Evolutionary conservation across 2,888 invertebrate genomes (phyloP), one percentile per base, ranked within the genome.

Genomic region (Rugalucina vietnamica): DNA sequence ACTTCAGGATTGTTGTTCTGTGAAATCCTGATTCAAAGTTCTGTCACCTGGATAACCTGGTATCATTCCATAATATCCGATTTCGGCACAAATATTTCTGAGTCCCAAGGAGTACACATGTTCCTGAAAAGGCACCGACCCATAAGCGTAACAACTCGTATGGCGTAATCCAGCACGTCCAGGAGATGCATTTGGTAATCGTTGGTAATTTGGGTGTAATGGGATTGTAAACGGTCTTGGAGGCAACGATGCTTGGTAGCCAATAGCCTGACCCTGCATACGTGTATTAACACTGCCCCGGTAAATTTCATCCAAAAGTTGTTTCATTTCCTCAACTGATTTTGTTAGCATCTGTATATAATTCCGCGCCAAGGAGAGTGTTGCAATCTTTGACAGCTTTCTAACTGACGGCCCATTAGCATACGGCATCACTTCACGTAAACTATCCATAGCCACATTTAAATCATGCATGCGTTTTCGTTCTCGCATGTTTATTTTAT

Each of bases 391-490:
- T 32, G 92, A 92, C n/a, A 93, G 81, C 82, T 92, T 93, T 24
- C 93, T 69, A 21, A 92, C 91, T 2, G 92, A 89, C 12, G 93
- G 93, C 4, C 91, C 91, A 79, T 89, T 88, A 34, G 90, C 89
- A 79, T 91, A 91, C 10, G 93, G 93, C 90, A 93, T 93, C 34
- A 93, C 93, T 24, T 93, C 92, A 5, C 94, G 87, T 36, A 94
- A 85, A 21, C 88, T 87, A 36, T 94, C 94, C 90, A 94, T 89
- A 8, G 94, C 94, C 14, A 93, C 91, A 87, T 95, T 95, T 49
- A 95, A 88, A 82, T 95, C 95, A 86, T 95, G 95, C 95, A 95
- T 95, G 50, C 95, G 88, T 80, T 92, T 92, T 29, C 95, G 88
- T 85, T 95, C 95, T 50, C 95, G 88, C 36, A 93, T 92, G 89